Percentiles rank a stretch among this genome's conserved stretches.
These are phyloP conservation scores for Sacculina carcini DNA, from an alignment of 2,888 invertebrate species.

Conservation along the genomic window DNA sequence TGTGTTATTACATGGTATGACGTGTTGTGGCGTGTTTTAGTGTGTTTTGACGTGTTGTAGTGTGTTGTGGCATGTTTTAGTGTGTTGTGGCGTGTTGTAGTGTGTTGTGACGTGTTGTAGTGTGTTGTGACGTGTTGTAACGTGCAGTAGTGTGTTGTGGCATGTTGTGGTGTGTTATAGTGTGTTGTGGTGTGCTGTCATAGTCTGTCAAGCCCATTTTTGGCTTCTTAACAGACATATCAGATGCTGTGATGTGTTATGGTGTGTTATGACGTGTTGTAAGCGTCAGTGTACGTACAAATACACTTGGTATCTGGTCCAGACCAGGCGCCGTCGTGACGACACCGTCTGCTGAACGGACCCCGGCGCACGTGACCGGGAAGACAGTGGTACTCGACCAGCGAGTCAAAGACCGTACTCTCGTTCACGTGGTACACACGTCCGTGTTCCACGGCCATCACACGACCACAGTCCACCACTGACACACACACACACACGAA, in stretches of 20 bases:
- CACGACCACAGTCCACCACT: slow-evolving; percentile 64
- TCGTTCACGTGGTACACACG: slow-evolving; percentile 60
- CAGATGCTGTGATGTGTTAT: background rate
- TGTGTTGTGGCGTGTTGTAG: too few relatives aligned
- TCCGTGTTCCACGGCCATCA: slow-evolving; percentile 50
- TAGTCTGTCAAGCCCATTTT: too few relatives aligned
- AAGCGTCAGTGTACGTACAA: slow-evolving; percentile 26
- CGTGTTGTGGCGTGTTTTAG: too few relatives aligned
- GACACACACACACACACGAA: slow-evolving; percentile 9
- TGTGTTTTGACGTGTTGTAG: too few relatives aligned
- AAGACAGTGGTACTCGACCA: slow-evolving; percentile 66
- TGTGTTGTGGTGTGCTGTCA: too few relatives aligned
- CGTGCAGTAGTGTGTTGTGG: too few relatives aligned
- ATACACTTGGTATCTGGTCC: slow-evolving; percentile 62
- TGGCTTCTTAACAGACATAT: background rate
- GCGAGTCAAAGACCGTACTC: slow-evolving; percentile 52
- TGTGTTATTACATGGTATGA: too few relatives aligned
- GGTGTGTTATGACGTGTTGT: background rate
- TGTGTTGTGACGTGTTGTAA: too few relatives aligned
- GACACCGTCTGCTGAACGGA: slow-evolving; percentile 26
- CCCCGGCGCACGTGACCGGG: slow-evolving; percentile 42
- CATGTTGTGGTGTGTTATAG: too few relatives aligned
- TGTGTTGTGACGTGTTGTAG: too few relatives aligned
- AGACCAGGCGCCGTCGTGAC: slow-evolving; percentile 62
- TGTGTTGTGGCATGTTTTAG: too few relatives aligned